Conservation (phyloP, 2,797 vertebrate genomes). For the Brotula barbata region DNA sequence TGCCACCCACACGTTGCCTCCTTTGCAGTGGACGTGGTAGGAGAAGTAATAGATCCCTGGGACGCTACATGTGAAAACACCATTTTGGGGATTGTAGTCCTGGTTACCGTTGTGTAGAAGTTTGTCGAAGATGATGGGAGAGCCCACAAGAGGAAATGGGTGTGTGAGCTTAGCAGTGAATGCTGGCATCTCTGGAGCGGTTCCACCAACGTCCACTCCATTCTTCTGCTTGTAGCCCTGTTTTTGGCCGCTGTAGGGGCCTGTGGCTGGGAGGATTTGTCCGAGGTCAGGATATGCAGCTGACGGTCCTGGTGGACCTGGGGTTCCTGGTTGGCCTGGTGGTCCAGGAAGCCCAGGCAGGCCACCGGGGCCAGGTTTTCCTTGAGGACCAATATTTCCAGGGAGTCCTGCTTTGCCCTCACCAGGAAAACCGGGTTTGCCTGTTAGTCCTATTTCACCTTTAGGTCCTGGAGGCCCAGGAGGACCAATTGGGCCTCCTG, state of each 20-base stretch:
- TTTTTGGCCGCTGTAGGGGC: conserved; percentile 82
- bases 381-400: conserved; percentile 87
- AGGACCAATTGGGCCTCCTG: conserved; percentile 91
- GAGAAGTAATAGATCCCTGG: conserved; percentile 96
- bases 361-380: conserved; percentile 87
- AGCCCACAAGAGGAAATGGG: conserved; percentile 90
- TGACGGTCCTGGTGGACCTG: conserved; percentile 86
- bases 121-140: conserved; percentile 92
- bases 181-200: conserved; percentile 85
- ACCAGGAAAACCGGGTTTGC: conserved; percentile 89
- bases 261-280: conserved; percentile 85
- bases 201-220: conserved; percentile 60
- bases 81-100: conserved; percentile 93
- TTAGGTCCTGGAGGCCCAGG: conserved; percentile 90
- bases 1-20: conserved; percentile 94
- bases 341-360: conserved; percentile 87
- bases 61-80: conserved; percentile 92
- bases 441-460: conserved; percentile 85
- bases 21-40: conserved; percentile 97
- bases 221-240: conserved; percentile 82
- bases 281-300: conserved; percentile 79
- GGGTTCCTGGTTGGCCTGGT: conserved; percentile 88
- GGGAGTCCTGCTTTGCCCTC: conserved; percentile 85
- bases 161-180: conserved; percentile 92
- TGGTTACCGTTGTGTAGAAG: conserved; percentile 92